phyloP scores from a whole-genome alignment of 2,797 vertebrate genomes.

The Spea hammondii region DNA sequence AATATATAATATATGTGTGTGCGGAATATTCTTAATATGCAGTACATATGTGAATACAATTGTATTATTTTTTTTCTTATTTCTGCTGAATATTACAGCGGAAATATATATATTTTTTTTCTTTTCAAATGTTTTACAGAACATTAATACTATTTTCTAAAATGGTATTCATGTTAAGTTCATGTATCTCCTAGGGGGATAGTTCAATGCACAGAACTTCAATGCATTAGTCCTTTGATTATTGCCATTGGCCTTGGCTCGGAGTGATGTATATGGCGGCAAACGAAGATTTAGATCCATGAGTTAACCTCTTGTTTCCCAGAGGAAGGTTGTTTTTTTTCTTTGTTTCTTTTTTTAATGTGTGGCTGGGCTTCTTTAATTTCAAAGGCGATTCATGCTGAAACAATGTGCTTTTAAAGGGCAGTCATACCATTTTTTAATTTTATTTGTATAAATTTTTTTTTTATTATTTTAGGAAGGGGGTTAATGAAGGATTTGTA shows the following conservation, averaged over 20 bases:
- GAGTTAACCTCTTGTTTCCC: too few species aligned
- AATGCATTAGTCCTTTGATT: background rate
- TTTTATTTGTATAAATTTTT: too few species aligned
- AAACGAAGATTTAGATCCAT: too few species aligned
- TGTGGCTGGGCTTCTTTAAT: too few species aligned
- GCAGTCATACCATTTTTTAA: too few species aligned
- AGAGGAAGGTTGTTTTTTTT: too few species aligned
- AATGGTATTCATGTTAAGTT: background rate
- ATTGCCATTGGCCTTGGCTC: background rate
- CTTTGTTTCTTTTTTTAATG: too few species aligned
- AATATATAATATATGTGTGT: background rate
- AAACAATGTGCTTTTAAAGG: too few species aligned
- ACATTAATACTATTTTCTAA: constrained; percentile 3
- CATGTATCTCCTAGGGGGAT: constrained; percentile 9
- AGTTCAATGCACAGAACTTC: background rate
- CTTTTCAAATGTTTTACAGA: background rate
- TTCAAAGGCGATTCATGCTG: too few species aligned
- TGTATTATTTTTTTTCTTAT: background rate
- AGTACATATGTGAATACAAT: background rate
- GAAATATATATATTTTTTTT: background rate
- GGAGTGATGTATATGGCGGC: too few species aligned
- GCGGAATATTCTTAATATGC: background rate
- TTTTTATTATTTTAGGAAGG: too few species aligned
- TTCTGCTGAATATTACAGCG: background rate
- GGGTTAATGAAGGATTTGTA: too few species aligned